These are phyloP conservation scores for Ganaspis sp. DNA, from an alignment of 1,140 invertebrate genomes.

Conservation along the genomic window DNA sequence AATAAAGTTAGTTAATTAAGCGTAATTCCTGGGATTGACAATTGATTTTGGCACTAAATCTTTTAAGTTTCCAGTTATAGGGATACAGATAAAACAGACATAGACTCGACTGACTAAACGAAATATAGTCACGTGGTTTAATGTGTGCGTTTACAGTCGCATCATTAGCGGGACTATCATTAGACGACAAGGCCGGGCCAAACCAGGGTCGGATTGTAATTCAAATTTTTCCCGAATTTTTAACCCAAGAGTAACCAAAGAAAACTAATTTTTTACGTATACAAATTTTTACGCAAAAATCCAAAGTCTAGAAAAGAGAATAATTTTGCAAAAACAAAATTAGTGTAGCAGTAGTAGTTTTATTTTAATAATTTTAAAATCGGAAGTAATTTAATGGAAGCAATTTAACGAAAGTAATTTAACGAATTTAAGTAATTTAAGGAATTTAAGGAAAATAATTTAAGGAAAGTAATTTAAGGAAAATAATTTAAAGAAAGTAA, in stretches of 20 bases:
- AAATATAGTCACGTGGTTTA: conserved; percentile 52
- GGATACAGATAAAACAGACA: conserved; percentile 28
- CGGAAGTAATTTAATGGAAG: too few species aligned
- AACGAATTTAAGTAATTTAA: too few species aligned
- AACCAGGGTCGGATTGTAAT: conserved; percentile 59
- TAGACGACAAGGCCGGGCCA: conserved; percentile 72
- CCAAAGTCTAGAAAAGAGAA: too few species aligned
- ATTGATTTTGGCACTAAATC: background rate
- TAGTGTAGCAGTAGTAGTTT: too few species aligned
- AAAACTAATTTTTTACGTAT: too few species aligned
- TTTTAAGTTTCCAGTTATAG: conserved; percentile 3
- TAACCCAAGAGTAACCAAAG: background rate
- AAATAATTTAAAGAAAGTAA: too few species aligned
- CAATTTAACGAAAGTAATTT: too few species aligned
- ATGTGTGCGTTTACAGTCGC: conserved; percentile 67
- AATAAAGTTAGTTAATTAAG: background rate
- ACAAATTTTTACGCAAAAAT: too few species aligned
- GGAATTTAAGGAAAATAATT: too few species aligned
- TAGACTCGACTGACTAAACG: conserved; percentile 52
- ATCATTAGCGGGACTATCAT: conserved; percentile 76
- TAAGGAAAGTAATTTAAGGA: too few species aligned
- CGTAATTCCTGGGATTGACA: background rate
- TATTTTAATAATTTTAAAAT: too few species aligned
- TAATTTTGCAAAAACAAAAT: too few species aligned
- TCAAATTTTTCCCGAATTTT: background rate